A percentile compares a stretch with the other conserved stretches of the same genome.
Conservation (phyloP, 2,113 vertebrate genomes). For the Motacilla tschutschensis region DNA sequence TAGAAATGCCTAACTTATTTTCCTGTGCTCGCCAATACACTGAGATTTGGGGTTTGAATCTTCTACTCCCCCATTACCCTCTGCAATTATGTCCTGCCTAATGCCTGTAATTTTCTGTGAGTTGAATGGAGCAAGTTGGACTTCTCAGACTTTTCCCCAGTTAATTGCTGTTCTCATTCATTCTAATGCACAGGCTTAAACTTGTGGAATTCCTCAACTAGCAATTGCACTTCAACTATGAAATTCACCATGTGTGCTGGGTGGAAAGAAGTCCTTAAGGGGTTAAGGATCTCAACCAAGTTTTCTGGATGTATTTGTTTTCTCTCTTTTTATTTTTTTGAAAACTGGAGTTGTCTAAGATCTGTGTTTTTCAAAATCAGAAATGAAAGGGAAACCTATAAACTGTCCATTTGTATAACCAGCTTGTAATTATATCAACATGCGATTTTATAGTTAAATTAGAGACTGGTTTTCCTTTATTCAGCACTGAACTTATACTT, state of each 20-base stretch:
- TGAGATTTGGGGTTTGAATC: neutral
- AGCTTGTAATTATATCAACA: neutral
- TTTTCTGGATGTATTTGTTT: neutral
- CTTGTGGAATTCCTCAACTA: neutral
- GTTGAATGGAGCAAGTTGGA: neutral
- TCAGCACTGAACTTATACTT: neutral
- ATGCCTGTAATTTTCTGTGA: neutral
- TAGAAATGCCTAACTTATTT: neutral
- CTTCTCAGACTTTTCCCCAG: neutral
- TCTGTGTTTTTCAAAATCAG: neutral
- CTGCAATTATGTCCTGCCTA: neutral
- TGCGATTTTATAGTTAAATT: neutral
- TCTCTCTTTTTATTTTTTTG: neutral
- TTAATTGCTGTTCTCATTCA: neutral
- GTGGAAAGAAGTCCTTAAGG: neutral
- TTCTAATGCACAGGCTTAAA: neutral
- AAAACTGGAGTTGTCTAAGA: neutral
- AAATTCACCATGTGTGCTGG: neutral
- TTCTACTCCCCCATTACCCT: neutral
- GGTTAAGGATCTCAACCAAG: neutral
- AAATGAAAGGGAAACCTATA: neutral
- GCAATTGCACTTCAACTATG: neutral
- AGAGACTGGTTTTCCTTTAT: neutral
- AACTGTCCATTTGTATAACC: neutral
- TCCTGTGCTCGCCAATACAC: neutral